Evolutionary conservation across 2,888 invertebrate species (phyloP), one percentile per base, ranked within the genome.

Genomic region (Belgica antarctica): DNA sequence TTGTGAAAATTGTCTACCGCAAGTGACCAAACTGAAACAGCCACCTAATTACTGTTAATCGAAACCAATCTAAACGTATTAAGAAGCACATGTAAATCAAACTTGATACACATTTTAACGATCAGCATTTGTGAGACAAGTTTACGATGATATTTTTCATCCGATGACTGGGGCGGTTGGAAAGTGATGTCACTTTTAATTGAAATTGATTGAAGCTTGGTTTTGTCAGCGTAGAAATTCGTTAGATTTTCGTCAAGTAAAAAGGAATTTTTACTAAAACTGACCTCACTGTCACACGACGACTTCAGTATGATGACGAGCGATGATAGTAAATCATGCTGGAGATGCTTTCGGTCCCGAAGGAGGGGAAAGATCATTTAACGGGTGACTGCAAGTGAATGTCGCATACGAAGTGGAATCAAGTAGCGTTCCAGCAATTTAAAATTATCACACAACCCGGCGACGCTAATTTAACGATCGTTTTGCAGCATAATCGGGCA

Each of bases 331-430:
- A 59, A 59, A 59, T 59, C 59, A 59, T 59, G 59, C 15, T 24
- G n/a, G 2, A 25, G 34, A 7, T 62, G n/a, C n/a, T n/a, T n/a
- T n/a, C n/a, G n/a, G n/a, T n/a, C n/a, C n/a, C n/a, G n/a, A 10
- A 52, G 52, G 22, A 25, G 61, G 61, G 28, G 15, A 27, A 15
- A 61, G 62, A 28, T 62, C 31, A 15, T 62, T 62, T 31, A 62
- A 62, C 62, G 62, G 62, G 15, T 62, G 62, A 31, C n/a, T 31
- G 62, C 28, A 19, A 27, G 31, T 62, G 25, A 61, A 25, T 61
- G 8, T 61, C 19, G 17, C 24, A 41, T 41, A 41, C 7, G 41
- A 41, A n/a, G n/a, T 31, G 12, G 12, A 31, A 31, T 31, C 15
- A 3, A 41, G 41, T 41, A 41, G 41, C 41, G 52, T 17, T 52